Conservation (phyloP, 2,797 vertebrate species). For the Catamblyrhynchus diadema region DNA sequence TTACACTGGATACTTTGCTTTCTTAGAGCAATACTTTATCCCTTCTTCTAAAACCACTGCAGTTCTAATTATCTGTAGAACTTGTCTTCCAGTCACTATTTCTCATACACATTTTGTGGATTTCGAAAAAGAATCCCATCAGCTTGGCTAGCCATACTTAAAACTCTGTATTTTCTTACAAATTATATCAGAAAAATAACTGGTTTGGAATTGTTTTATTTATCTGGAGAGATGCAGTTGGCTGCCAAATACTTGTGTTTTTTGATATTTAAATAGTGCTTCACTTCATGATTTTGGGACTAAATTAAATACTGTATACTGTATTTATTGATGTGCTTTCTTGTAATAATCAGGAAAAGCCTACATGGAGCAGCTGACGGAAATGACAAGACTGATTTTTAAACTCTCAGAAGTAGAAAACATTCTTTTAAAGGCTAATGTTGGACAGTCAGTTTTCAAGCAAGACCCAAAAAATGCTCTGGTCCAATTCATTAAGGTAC, state of each 20-base stretch:
- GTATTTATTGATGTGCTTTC: conserved; percentile 14
- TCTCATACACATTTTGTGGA: neutral
- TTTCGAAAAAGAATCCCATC: neutral
- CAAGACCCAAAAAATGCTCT: conserved; percentile 82
- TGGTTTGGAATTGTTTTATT: neutral
- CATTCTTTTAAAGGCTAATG: conserved; percentile 80
- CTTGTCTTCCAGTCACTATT: neutral
- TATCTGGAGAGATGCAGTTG: neutral
- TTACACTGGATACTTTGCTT: conserved; percentile 24
- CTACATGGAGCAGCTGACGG: conserved; percentile 85
- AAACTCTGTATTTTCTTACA: neutral
- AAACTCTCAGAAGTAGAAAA: conserved; percentile 88
- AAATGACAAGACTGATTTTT: conserved; percentile 89
- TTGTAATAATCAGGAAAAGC: conserved; percentile 77
- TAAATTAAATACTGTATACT: neutral
- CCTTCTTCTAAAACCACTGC: neutral
- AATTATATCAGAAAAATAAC: neutral
- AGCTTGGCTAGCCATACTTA: neutral
- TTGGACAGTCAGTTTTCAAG: conserved; percentile 71
- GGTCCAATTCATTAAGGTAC: conserved; percentile 90
- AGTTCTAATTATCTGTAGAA: neutral
- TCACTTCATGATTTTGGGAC: neutral
- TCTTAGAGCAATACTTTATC: conserved; percentile 9
- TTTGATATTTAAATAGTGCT: neutral
- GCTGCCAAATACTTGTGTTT: neutral